These are phyloP conservation scores for Pungitius pungitius DNA, from an alignment of 2,113 vertebrate genomes.

Conservation along the genomic window DNA sequence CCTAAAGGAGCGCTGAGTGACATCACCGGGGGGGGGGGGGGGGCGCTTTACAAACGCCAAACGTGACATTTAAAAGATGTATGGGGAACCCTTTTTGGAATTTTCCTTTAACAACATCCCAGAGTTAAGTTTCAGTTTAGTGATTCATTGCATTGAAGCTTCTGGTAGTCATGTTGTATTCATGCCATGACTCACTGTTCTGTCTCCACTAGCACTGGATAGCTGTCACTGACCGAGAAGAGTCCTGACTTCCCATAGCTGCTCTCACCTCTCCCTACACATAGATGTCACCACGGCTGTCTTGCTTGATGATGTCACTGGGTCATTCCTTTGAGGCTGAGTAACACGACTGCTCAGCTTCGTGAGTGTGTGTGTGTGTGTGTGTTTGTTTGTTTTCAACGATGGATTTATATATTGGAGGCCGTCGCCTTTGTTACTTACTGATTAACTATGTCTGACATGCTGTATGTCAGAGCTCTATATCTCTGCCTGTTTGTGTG, in stretches of 20 bases:
- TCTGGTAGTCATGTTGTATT: constrained; percentile 21
- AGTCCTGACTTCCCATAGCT: constrained; percentile 45
- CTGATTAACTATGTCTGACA: constrained; percentile 60
- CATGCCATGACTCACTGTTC: constrained; percentile 15
- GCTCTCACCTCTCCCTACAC: constrained; percentile 56
- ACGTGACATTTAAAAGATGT: background rate
- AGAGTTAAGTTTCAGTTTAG: background rate
- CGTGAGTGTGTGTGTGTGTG: constrained; percentile 18
- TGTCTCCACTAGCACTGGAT: constrained; percentile 12
- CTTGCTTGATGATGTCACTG: constrained; percentile 65
- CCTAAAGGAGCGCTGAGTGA: background rate
- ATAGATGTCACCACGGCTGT: constrained; percentile 57
- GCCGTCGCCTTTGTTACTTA: constrained; percentile 38
- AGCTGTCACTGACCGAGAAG: constrained; percentile 43
- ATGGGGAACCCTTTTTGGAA: background rate
- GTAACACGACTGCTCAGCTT: constrained; percentile 44
- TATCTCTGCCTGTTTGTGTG: constrained; percentile 15
- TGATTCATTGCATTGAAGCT: constrained; percentile 20
- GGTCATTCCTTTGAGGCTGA: constrained; percentile 63
- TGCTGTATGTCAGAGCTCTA: constrained; percentile 27
- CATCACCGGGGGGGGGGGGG: background rate
- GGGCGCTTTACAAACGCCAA: background rate
- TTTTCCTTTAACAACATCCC: background rate
- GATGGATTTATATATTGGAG: constrained; percentile 44
- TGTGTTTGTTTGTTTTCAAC: constrained; percentile 44